Conservation (phyloP, 2,888 invertebrate species). For the Drosophila hamatofila region DNA sequence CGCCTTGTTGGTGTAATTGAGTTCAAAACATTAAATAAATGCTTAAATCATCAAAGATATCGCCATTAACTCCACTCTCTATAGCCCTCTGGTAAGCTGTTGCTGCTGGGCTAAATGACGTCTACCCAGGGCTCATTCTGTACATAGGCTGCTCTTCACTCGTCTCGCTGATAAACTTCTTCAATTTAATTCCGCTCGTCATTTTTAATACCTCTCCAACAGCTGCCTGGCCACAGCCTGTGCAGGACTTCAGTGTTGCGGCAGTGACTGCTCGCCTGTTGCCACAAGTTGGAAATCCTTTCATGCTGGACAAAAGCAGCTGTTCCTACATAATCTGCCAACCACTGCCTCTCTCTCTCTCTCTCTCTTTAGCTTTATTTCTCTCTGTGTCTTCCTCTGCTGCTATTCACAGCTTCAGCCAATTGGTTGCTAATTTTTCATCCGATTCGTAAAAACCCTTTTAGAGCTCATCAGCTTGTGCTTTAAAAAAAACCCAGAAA, state of each 20-base stretch:
- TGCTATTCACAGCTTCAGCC: slow-evolving; percentile 25
- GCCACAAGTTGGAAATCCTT: slow-evolving; percentile 59
- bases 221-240: slow-evolving; percentile 6
- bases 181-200: slow-evolving; percentile 45
- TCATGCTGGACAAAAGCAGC: slow-evolving; percentile 54
- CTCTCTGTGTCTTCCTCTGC: background rate
- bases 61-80: too few species aligned
- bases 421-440: slow-evolving; percentile 54
- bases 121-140: slow-evolving; percentile 3
- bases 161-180: slow-evolving; percentile 34
- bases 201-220: slow-evolving; percentile 43
- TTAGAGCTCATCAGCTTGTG: slow-evolving; percentile 30
- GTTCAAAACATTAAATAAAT: background rate
- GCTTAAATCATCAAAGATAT: too few species aligned
- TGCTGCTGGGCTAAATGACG: background rate
- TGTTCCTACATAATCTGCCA: slow-evolving; percentile 64
- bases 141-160: slow-evolving; percentile 25
- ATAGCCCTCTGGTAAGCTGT: too few species aligned
- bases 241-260: background rate
- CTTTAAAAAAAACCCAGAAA: slow-evolving; percentile 14
- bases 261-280: slow-evolving; percentile 24
- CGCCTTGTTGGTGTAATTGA: background rate
- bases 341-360: background rate
- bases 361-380: slow-evolving; percentile 1
- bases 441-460: slow-evolving; percentile 39